A percentile compares a stretch with the other conserved stretches of the same genome.
Conservation (phyloP, 2,113 vertebrate species). For the Crotalus viridis region DNA sequence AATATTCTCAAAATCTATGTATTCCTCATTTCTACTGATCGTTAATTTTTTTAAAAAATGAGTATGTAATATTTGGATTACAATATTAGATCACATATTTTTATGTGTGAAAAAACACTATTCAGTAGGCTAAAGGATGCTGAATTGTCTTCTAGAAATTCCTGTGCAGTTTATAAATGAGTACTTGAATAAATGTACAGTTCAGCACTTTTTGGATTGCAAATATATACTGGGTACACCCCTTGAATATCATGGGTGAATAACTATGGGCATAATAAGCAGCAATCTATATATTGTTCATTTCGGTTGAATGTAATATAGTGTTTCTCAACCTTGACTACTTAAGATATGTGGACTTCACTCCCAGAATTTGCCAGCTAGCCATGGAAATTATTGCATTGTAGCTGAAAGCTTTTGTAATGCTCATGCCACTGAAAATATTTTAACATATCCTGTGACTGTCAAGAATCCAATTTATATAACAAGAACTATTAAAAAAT, state of each 20-base stretch:
- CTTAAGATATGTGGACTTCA: not conserved
- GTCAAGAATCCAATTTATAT: not conserved
- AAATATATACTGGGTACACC: not conserved
- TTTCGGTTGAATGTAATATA: not conserved
- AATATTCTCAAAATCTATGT: not conserved
- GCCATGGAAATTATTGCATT: not conserved
- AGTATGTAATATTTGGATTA: not conserved
- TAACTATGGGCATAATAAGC: not conserved
- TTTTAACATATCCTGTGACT: not conserved
- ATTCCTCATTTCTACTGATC: not conserved
- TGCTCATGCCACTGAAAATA: not conserved
- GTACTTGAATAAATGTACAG: not conserved
- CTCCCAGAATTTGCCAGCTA: not conserved
- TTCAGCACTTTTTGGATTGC: not conserved
- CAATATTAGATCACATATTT: not conserved
- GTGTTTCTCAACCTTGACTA: not conserved
- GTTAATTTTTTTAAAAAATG: not conserved
- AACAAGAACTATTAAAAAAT: not conserved
- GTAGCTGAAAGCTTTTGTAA: not conserved
- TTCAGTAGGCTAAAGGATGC: not conserved
- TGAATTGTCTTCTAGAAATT: not conserved
- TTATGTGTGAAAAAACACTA: not conserved
- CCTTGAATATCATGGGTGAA: not conserved
- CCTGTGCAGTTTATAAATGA: not conserved
- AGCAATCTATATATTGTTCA: not conserved